Evolutionary conservation across 2,113 vertebrate genomes (phyloP), one percentile per base, ranked within the genome.

Genomic region (Hyperopisus bebe): DNA sequence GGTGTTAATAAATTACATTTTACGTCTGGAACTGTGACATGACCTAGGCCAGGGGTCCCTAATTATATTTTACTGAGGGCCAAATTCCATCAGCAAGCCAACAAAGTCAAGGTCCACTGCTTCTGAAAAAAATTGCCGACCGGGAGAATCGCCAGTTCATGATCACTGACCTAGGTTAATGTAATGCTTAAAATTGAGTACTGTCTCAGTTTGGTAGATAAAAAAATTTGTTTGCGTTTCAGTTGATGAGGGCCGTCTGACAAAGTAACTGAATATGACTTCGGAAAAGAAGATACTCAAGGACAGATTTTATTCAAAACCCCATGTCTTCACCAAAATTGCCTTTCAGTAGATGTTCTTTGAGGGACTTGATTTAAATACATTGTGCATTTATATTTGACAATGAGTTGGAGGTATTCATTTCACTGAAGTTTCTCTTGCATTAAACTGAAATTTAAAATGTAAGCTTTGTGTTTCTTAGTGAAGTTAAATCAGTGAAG

Each of bases 401-500:
- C 35, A 77, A 39, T 77, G 27, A 77, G 13, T 15, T 77, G 70
- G 66, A 15, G 35, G 15, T 39, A 77, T 39, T 77, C 0, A 77
- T 77, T 24, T 77, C 70, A 77, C 39, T 13, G 4, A 7, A 5
- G 70, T 39, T 77, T 35, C 4, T 39, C 70, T 77, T 77, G 70
- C 70, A 39, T 35, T 77, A 77, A 77, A 17, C 70, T 77, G 70
- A 39, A 77, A 39, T 24, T 39, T 39, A 19, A 47, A 89, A 21
- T 48, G 58, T 87, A 27, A 17, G 17, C 42, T 21, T 58, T 1
- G 46, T 86, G 31, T 47, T 90, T 58, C 58, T 9, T 88, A 94
- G 95, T 92, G 91, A 95, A 91, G 91, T 35, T 74, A 91, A 94
- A 92, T 88, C 91, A 91, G 91, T 88, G 92, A 96, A 95, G 95